These are phyloP conservation scores for Thomomys bottae DNA, from an alignment of 2,113 vertebrate genomes.

Conservation along the genomic window DNA sequence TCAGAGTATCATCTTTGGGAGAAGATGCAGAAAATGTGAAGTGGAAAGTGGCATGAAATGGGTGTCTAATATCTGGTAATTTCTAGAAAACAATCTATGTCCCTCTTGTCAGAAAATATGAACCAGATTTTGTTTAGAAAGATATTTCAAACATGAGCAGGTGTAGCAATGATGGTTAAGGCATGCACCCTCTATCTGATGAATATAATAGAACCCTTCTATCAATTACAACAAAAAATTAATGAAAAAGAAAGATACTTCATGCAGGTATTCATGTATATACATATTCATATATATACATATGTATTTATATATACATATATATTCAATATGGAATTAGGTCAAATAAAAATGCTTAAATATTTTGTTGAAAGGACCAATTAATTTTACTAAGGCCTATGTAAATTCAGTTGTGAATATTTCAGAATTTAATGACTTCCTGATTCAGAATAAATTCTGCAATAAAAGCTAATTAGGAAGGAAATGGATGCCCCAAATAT, in stretches of 20 bases:
- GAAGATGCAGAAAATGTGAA: not conserved
- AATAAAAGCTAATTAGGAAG: slow-evolving; percentile 89
- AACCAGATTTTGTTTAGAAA: not conserved
- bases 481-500: slow-evolving; percentile 87
- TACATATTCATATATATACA: too few relatives aligned
- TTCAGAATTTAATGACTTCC: slow-evolving; percentile 87
- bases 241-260: too few relatives aligned
- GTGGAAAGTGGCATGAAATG: not conserved
- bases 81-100: not conserved
- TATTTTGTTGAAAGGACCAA: slow-evolving; percentile 56
- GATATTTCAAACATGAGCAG: not conserved
- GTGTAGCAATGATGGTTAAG: too few relatives aligned
- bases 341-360: slow-evolving; percentile 42
- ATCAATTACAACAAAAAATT: too few relatives aligned
- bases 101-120: not conserved
- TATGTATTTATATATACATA: not conserved
- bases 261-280: too few relatives aligned
- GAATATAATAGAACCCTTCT: too few relatives aligned
- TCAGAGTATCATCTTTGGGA: not conserved
- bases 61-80: not conserved
- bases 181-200: too few relatives aligned
- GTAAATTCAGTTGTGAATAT: slow-evolving; percentile 78
- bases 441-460: slow-evolving; percentile 87
- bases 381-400: slow-evolving; percentile 68
- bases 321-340: not conserved